Evolutionary conservation across 1,140 invertebrate species (phyloP).

Genomic region (Pseudobourletiella spinata): DNA sequence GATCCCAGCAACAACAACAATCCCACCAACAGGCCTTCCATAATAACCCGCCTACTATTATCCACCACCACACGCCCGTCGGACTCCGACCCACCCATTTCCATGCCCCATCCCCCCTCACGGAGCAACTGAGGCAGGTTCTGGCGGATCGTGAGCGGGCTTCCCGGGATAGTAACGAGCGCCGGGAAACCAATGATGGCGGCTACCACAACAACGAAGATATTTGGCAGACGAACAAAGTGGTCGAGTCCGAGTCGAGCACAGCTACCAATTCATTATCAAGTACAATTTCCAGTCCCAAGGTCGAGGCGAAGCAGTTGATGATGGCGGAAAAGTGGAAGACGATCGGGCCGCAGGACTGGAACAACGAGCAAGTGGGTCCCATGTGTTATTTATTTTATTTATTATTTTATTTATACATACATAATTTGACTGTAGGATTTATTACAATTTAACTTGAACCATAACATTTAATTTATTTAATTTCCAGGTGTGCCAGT

Average conservation of each 20-base stretch:
- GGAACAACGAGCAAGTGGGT: constrained; percentile 31
- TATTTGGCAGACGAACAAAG: constrained; percentile 20
- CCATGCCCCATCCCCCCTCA: constrained; percentile 57
- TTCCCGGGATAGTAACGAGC: constrained; percentile 6
- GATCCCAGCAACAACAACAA: too few species aligned
- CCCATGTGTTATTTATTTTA: neutral
- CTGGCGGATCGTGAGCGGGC: constrained; percentile 60
- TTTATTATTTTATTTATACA: too few species aligned
- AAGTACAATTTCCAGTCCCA: constrained; percentile 15
- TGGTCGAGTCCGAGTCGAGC: constrained; percentile 21
- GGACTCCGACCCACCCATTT: constrained; percentile 5
- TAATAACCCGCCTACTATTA: too few species aligned
- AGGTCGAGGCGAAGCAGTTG: neutral
- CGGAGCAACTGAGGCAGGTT: constrained; percentile 73
- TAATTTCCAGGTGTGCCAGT: constrained; percentile 66
- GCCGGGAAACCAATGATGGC: constrained; percentile 13
- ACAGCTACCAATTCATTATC: constrained; percentile 17
- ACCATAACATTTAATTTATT: constrained; percentile 5
- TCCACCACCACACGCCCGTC: neutral
- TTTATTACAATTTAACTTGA: neutral
- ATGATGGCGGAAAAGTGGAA: constrained; percentile 32
- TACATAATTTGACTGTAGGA: too few species aligned
- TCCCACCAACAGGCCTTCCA: too few species aligned
- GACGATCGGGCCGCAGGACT: constrained; percentile 25
- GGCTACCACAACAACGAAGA: constrained; percentile 13